Percentiles rank a stretch among this genome's conserved stretches.
Conservation (phyloP, 1,140 invertebrate species). For the Neotoxoptera formosana region DNA sequence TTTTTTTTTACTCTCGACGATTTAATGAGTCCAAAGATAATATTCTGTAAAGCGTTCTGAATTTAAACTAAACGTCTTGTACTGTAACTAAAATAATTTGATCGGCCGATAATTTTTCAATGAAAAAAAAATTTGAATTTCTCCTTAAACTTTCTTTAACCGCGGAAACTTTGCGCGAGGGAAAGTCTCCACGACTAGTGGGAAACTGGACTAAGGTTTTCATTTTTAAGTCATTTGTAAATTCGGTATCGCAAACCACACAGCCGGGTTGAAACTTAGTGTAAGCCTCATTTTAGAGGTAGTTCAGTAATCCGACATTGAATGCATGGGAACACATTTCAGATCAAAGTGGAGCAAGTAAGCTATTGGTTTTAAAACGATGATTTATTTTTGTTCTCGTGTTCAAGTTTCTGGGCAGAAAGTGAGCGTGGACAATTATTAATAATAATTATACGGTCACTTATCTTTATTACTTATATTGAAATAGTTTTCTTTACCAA, state of each 20-base stretch:
- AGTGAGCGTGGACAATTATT: not conserved
- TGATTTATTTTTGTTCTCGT: not conserved
- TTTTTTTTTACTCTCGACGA: too few relatives aligned
- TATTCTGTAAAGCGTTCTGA: too few relatives aligned
- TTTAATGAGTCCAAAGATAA: too few relatives aligned
- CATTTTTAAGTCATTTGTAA: conserved; percentile 52
- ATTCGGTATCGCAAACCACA: conserved; percentile 45
- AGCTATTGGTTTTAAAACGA: not conserved
- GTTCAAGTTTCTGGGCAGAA: not conserved
- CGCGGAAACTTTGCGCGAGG: not conserved
- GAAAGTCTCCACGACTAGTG: not conserved
- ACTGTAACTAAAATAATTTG: not conserved
- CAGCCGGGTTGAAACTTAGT: conserved; percentile 4
- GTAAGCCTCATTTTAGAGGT: conserved; percentile 35
- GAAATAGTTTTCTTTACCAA: not conserved
- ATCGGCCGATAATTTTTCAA: not conserved
- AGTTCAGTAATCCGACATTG: conserved; percentile 27
- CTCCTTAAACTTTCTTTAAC: conserved; percentile 37
- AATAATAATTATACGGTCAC: not conserved
- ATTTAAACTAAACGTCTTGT: not conserved
- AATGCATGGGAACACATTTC: conserved; percentile 13
- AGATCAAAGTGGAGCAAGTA: not conserved
- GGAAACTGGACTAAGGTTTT: conserved; percentile 31
- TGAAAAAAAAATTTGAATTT: not conserved
- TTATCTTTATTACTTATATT: not conserved